Evolutionary conservation across 2,113 vertebrate genomes (phyloP).

Genomic region (Ailurus styani): DNA sequence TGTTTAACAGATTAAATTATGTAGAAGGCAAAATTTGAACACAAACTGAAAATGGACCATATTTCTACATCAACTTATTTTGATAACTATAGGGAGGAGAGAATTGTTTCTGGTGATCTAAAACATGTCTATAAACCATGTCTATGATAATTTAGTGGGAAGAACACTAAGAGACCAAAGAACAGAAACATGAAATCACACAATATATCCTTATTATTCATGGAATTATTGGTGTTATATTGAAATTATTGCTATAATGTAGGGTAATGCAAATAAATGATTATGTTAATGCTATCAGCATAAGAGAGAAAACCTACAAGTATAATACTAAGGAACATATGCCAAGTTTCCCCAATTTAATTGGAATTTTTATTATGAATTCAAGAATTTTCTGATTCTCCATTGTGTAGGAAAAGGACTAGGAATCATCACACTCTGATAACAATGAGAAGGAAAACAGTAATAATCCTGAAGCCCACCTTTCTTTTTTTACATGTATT

Average conservation of each 20-base stretch:
- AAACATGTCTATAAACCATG: neutral
- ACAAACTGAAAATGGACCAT: neutral
- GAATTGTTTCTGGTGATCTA: neutral
- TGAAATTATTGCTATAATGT: neutral
- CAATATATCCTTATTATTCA: neutral
- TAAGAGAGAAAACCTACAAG: neutral
- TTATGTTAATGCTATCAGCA: neutral
- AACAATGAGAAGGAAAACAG: neutral
- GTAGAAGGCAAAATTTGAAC: neutral
- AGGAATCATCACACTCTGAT: neutral
- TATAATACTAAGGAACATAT: neutral
- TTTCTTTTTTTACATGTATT: neutral
- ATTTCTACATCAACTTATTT: neutral
- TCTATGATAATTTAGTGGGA: neutral
- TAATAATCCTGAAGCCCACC: neutral
- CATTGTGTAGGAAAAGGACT: neutral
- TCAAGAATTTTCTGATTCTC: neutral
- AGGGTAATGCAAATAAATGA: neutral
- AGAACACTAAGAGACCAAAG: neutral
- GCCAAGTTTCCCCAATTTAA: neutral
- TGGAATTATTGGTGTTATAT: neutral
- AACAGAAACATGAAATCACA: neutral
- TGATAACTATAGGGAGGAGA: neutral
- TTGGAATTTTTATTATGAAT: neutral
- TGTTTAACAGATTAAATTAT: neutral